These are phyloP conservation scores for Triplophysa tibetana DNA, from an alignment of 2,113 vertebrate species.

Conservation along the genomic window DNA sequence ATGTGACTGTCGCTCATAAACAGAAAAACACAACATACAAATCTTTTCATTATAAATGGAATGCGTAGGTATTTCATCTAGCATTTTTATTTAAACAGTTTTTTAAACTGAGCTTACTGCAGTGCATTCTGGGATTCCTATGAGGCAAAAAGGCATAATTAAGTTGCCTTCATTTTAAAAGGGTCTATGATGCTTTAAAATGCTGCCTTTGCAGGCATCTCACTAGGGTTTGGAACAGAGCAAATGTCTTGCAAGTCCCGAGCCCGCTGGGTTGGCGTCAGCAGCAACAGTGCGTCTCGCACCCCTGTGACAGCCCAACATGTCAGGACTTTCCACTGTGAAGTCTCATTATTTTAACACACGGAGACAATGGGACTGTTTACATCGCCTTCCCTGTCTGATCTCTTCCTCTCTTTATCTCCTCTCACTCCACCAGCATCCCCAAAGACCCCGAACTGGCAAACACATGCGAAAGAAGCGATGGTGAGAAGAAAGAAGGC, in stretches of 20 bases:
- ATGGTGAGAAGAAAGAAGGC: slow-evolving; percentile 48
- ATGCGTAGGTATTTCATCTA: neutral
- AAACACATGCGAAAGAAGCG: slow-evolving; percentile 52
- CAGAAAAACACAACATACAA: neutral
- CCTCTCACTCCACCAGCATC: slow-evolving; percentile 40
- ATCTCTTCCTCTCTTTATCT: slow-evolving; percentile 58
- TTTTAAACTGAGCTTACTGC: neutral
- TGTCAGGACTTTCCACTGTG: slow-evolving; percentile 58
- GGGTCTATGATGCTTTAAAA: too few species aligned
- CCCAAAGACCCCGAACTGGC: slow-evolving; percentile 58
- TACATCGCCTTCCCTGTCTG: slow-evolving; percentile 56
- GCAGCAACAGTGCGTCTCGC: slow-evolving; percentile 38
- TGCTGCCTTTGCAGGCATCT: too few species aligned
- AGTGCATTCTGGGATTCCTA: too few species aligned
- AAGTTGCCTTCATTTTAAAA: too few species aligned
- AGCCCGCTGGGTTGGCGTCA: slow-evolving; percentile 27
- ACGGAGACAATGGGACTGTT: slow-evolving; percentile 65
- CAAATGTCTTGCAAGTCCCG: neutral
- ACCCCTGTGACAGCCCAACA: slow-evolving; percentile 52
- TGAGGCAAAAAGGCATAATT: too few species aligned
- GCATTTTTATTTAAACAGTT: neutral
- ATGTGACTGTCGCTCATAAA: slow-evolving; percentile 37
- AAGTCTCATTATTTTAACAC: slow-evolving; percentile 68
- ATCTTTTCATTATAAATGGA: too few species aligned
- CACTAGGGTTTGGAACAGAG: neutral